A percentile compares a stretch with the other conserved stretches of the same genome.
These are phyloP conservation scores for Fistularia tabacaria DNA, from an alignment of 2,797 vertebrate species.

Conservation along the genomic window DNA sequence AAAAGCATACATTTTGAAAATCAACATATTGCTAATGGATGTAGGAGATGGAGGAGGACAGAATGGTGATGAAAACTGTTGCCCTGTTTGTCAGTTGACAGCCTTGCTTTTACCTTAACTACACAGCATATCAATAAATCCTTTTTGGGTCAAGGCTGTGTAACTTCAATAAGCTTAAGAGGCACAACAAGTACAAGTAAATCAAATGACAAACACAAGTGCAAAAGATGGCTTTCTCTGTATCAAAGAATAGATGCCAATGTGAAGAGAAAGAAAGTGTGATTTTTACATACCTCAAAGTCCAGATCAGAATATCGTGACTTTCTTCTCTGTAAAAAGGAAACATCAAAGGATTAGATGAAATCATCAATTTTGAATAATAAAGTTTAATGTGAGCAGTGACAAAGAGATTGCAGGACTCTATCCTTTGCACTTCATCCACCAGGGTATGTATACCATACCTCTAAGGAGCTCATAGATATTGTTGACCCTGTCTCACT, in stretches of 20 bases:
- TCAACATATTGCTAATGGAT: constrained; percentile 76
- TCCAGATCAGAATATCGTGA: constrained; percentile 98
- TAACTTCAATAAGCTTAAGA: constrained; percentile 78
- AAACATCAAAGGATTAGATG: constrained; percentile 6
- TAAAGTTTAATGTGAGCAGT: not conserved
- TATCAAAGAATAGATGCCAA: constrained; percentile 15
- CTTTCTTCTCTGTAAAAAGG: constrained; percentile 92
- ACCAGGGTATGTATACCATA: constrained; percentile 42
- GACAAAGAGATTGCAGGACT: not conserved
- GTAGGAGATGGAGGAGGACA: constrained; percentile 71
- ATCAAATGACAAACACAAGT: constrained; percentile 79
- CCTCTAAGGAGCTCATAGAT: constrained; percentile 99
- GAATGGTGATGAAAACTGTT: constrained; percentile 71
- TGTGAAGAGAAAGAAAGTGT: constrained; percentile 28
- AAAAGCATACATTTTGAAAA: constrained; percentile 71
- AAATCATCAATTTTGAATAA: no score
- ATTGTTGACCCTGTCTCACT: constrained; percentile 98
- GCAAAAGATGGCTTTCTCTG: constrained; percentile 62
- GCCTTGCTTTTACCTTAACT: constrained; percentile 76
- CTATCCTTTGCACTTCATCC: no score
- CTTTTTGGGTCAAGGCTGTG: constrained; percentile 65
- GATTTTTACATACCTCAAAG: constrained; percentile 91
- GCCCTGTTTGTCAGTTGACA: constrained; percentile 77
- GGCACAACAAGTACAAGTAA: constrained; percentile 75
- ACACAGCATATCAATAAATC: constrained; percentile 71